Base-by-base conservation (phyloP, 2,797 vertebrate genomes). In the Crocodylus rhombifer region DNA sequence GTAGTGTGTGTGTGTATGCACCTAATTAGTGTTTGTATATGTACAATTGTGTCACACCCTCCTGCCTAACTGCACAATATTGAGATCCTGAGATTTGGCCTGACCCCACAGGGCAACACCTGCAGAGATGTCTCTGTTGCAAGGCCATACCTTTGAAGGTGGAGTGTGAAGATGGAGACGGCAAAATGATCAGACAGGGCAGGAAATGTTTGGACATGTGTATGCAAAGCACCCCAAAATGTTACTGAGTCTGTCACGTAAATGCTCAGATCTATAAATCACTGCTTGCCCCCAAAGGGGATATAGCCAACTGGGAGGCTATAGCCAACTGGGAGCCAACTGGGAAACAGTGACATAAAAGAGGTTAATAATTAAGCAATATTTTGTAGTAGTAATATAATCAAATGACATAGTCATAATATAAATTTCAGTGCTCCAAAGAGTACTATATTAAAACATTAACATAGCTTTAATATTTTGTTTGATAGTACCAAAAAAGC, bases 111-210 rank as follows among this genome's bases (percentile, higher is more conserved):
- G 42, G 42, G 42, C 10, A 51, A 51, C 23, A 82, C 88, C 18
- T 12, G 55, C 14, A 77, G 67, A 71, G 13, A 1, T 58, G 9
- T 16, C 86, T n/a, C n/a, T 10, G 36, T 61, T 78, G 56, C 55
- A 61, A 6, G 36, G 28, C 12, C 21, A 76, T 1, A 1, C 3
- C 14, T 84, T 23, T 15, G 25, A 63, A 30, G 1, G 0, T 1
- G 7, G 55, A 1, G 60, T 71, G 7, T 1, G 2, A 10, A 2
- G 4, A 1, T n/a, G 21, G 65, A 25, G 7, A 0, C 4, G 77
- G n/a, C 9, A 51, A 25, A 36, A 82, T 77, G 64, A 78, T 0
- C 15, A 62, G 25, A 75, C 11, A 71, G 64, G 6, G 7, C 4
- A 82, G 60, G 3, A 33, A 83, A 55, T 15, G 78, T 58, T 11